These are phyloP conservation scores for Trachelus troglodyta DNA, from an alignment of 2,888 invertebrate genomes.

Conservation along the genomic window DNA sequence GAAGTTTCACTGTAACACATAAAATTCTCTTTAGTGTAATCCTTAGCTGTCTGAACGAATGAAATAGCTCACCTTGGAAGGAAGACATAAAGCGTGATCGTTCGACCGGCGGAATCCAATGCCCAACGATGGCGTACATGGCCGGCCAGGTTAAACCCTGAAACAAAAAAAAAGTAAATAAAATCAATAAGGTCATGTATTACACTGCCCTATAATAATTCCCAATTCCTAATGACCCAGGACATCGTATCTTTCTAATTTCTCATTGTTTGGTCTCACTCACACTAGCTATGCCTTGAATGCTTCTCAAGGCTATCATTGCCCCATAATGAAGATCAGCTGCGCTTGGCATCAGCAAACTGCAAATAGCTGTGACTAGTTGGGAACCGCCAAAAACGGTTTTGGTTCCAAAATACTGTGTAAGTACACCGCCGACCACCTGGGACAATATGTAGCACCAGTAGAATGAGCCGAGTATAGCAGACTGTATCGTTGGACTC, in stretches of 20 bases:
- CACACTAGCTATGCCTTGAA: slow-evolving; percentile 78
- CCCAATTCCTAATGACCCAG: background rate
- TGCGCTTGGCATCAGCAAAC: slow-evolving; percentile 74
- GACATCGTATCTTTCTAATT: no score
- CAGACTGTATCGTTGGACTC: slow-evolving; percentile 74
- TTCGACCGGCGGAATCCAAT: slow-evolving; percentile 79
- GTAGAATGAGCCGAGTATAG: slow-evolving; percentile 77
- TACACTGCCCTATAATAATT: slow-evolving; percentile 1
- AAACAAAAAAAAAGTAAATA: slow-evolving; percentile 25
- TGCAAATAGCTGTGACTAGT: slow-evolving; percentile 75
- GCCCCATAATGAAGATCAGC: slow-evolving; percentile 73
- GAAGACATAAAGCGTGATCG: slow-evolving; percentile 81
- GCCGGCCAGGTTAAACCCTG: slow-evolving; percentile 81
- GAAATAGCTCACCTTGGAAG: slow-evolving; percentile 71
- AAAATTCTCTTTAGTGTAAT: slow-evolving; percentile 48
- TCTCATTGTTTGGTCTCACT: slow-evolving; percentile 42
- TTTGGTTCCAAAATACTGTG: slow-evolving; percentile 78
- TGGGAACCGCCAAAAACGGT: slow-evolving; percentile 78
- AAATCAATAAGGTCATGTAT: background rate
- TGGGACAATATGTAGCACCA: slow-evolving; percentile 81
- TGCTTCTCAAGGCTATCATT: slow-evolving; percentile 73
- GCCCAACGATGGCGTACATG: slow-evolving; percentile 79
- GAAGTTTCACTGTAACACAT: slow-evolving; percentile 64
- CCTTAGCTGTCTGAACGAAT: background rate
- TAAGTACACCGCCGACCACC: slow-evolving; percentile 76